Conservation (phyloP, 1,140 invertebrate species). For the Phymorhynchus buccinoides region DNA sequence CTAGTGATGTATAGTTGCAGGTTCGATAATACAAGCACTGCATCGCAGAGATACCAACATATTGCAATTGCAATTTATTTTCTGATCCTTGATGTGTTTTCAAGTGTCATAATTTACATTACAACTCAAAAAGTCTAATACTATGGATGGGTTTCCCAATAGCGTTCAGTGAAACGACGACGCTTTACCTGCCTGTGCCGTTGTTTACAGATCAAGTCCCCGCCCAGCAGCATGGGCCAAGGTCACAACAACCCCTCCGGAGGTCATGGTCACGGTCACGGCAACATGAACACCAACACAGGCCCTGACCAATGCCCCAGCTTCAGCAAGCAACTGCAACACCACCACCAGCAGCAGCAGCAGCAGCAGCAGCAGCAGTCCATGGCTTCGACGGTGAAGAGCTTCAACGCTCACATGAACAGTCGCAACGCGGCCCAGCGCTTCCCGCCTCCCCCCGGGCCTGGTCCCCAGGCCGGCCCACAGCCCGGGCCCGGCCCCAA, state of each 20-base stretch:
- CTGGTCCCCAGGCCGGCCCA: not conserved
- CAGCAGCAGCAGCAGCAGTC: conserved; percentile 33
- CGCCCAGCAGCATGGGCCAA: conserved; percentile 43
- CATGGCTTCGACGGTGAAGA: conserved; percentile 7
- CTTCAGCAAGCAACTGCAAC: conserved; percentile 41
- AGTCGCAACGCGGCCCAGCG: conserved; percentile 36
- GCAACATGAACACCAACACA: conserved; percentile 29
- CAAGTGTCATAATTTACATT: no score
- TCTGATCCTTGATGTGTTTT: no score
- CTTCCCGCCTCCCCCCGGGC: not conserved
- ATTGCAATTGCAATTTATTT: no score
- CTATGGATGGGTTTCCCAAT: no score
- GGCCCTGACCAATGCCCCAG: conserved; percentile 40
- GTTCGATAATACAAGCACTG: no score
- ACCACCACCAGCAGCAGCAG: conserved; percentile 21
- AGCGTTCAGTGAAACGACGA: not conserved
- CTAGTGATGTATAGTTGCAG: no score
- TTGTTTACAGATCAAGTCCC: conserved; percentile 55
- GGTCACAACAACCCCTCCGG: conserved; percentile 31
- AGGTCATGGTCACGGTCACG: conserved; percentile 41
- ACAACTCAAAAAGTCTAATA: no score
- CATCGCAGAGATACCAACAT: no score
- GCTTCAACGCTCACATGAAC: conserved; percentile 38
- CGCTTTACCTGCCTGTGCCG: not conserved
- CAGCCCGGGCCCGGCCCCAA: not conserved